Percentiles rank a stretch among this genome's conserved stretches.
Evolutionary conservation across 2,113 vertebrate species (phyloP).

Genomic region (Nothoprocta pentlandii): DNA sequence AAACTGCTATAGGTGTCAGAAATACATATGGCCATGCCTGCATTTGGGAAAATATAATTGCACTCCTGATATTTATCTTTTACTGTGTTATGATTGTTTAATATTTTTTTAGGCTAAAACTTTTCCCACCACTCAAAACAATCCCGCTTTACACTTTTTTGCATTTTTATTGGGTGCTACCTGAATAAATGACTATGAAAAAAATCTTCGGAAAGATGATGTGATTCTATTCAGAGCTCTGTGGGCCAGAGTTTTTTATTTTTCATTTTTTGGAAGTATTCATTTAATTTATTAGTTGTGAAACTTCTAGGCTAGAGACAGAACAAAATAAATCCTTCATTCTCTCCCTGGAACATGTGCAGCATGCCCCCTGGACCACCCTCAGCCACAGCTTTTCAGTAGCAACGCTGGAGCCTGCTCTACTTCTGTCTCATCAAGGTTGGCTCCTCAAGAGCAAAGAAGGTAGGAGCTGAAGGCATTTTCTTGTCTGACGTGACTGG

Average conservation of each 20-base stretch:
- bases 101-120: conserved; percentile 35
- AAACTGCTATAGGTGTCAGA: neutral
- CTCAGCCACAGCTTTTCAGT: neutral
- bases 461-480: neutral
- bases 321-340: conserved; percentile 51
- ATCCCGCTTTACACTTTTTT: neutral
- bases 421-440: neutral
- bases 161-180: conserved; percentile 56
- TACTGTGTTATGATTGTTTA: conserved; percentile 24
- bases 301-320: conserved; percentile 18
- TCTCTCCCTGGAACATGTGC: conserved; percentile 8
- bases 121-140: conserved; percentile 35
- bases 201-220: conserved; percentile 3
- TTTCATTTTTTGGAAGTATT: conserved; percentile 29
- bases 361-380: neutral
- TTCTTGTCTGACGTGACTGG: neutral
- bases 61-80: conserved; percentile 29
- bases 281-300: conserved; percentile 54
- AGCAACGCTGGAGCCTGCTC: neutral
- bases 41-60: neutral
- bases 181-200: neutral
- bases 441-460: neutral
- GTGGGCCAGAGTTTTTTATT: neutral
- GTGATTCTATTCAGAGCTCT: neutral
- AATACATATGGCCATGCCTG: neutral